Base-by-base conservation (phyloP, 2,797 vertebrate genomes). In the Hemitrygon akajei region DNA sequence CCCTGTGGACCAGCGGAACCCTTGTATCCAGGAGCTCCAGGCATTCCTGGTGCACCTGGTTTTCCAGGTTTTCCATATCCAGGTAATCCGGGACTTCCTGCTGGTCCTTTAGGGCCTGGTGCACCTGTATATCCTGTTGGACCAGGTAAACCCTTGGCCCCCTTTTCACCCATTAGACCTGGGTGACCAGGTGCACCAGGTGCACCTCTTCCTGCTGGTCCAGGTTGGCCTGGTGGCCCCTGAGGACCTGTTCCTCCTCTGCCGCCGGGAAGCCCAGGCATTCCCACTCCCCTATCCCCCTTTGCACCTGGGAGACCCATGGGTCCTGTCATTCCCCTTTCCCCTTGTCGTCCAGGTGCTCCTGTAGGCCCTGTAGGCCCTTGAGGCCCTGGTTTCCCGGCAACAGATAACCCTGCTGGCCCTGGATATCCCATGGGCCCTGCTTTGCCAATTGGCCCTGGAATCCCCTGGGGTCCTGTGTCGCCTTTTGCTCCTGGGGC, bases 151-250 rank as follows among this genome's bases (percentile, higher is more conserved):
- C 99, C 98, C 95, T 96, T 95, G 93, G 96, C 97, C 73, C 99
- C 99, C 97, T 98, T 96, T 96, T 98, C 96, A 94, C 99, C 99
- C 95, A 98, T 95, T 95, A 98, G 98, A 94, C 99, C 99, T 27
- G 98, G 95, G 76, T 95, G 69, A 94, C 99, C 99, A 0, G 96
- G 93, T 95, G 96, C 98, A n/a, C 99, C 99, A 94, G 97, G 97
- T 94, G 97, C 98, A 93, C 99, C 99, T 94, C 98, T 94, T 94
- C 98, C 99, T 94, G 97, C 7, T 94, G 95, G 95, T 93, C 99
- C 99, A 7, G 97, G 96, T 7, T 95, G 95, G 6, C 99, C 99
- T 91, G 96, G 1, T 89, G 97, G 94, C 3, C 99, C 99, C 94
- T 95, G 96, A 3, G 97, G 95, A 58, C 99, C 99, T 27, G 96